Conservation (phyloP, 2,797 vertebrate genomes). For the Poeciliopsis paucimaculata region DNA sequence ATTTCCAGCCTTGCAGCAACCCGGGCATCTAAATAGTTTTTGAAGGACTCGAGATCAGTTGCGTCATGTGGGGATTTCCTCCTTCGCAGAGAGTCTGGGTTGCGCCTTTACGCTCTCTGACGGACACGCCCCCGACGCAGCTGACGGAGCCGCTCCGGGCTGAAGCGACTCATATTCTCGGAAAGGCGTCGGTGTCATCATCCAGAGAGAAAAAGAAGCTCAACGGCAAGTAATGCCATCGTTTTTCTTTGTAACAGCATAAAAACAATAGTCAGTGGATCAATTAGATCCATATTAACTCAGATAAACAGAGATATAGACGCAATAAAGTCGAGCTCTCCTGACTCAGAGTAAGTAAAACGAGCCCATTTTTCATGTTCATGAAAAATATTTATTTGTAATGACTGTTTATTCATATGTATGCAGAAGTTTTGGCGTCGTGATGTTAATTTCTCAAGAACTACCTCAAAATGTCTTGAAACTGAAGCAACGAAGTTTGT, state of each 20-base stretch:
- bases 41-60: not conserved
- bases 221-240: not conserved
- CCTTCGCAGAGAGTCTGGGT: not conserved
- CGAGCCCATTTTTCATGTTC: not conserved
- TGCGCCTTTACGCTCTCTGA: not conserved
- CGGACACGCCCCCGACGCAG: not conserved
- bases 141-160: not conserved
- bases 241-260: not conserved
- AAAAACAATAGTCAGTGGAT: not conserved
- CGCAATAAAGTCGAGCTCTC: not conserved
- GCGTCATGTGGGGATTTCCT: not conserved
- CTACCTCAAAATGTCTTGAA: not conserved
- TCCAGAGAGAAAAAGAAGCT: not conserved
- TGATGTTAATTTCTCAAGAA: not conserved
- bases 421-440: not conserved
- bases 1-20: not conserved
- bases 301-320: not conserved
- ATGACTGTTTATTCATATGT: not conserved
- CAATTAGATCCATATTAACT: not conserved
- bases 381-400: not conserved
- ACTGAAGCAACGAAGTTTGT: not conserved
- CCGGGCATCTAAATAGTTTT: not conserved
- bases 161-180: not conserved
- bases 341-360: not conserved
- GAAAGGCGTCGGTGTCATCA: not conserved